Evolutionary conservation across 2,797 vertebrate species (phyloP).

Genomic region (Galaxias olidus): DNA sequence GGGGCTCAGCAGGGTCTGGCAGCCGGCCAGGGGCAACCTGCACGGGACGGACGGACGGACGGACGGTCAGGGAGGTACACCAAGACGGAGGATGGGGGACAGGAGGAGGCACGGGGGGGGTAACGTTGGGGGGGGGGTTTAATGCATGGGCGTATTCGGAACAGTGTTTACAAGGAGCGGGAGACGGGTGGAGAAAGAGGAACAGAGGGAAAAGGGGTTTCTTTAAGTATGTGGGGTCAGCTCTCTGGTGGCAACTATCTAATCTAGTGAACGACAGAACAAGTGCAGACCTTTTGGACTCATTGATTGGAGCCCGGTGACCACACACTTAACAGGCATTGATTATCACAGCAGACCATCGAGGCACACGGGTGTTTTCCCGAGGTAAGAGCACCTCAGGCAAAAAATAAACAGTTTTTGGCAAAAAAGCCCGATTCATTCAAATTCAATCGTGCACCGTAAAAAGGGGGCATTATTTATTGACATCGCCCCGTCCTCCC

Average conservation of each 20-base stretch:
- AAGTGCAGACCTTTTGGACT: conserved; percentile 29
- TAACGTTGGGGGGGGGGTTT: conserved; percentile 35
- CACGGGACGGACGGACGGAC: conserved; percentile 30
- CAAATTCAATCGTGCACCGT: conserved; percentile 59
- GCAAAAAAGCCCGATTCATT: conserved; percentile 63
- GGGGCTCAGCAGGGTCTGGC: conserved; percentile 96
- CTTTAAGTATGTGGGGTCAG: no score
- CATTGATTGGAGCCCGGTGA: conserved; percentile 23
- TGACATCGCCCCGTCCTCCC: conserved; percentile 60
- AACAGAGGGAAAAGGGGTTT: no score
- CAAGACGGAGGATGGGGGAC: conserved; percentile 21
- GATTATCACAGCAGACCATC: conserved; percentile 25
- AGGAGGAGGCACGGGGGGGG: conserved; percentile 26
- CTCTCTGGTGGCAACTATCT: conserved; percentile 18
- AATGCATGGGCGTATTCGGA: conserved; percentile 40
- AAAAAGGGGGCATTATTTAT: conserved; percentile 63
- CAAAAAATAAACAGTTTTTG: conserved; percentile 59
- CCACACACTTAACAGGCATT: conserved; percentile 29
- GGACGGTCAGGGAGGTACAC: not conserved
- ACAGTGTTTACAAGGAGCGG: conserved; percentile 32
- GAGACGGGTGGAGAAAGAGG: no score
- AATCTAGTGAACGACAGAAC: not conserved
- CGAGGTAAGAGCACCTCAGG: conserved; percentile 38
- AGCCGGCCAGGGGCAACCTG: conserved; percentile 94
- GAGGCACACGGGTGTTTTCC: conserved; percentile 26